Conservation (phyloP, 2,113 vertebrate species). For the Gambusia holbrooki region DNA sequence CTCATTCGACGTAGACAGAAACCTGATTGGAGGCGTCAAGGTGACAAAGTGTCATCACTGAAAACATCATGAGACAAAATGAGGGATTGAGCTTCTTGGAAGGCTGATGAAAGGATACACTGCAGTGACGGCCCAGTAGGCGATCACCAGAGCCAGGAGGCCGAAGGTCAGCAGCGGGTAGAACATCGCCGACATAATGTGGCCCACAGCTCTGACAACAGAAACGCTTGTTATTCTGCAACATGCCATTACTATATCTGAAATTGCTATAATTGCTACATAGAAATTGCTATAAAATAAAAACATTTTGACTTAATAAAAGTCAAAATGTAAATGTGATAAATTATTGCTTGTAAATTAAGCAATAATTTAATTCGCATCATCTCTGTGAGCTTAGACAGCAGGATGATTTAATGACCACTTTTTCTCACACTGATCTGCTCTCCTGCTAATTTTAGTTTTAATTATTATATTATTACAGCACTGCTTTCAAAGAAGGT, state of each 20-base stretch:
- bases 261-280: not conserved
- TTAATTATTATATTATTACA: too few species aligned
- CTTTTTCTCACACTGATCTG: too few species aligned
- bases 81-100: not conserved
- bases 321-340: too few species aligned
- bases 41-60: slow-evolving; percentile 16
- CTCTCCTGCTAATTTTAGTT: too few species aligned
- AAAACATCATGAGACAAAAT: not conserved
- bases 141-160: slow-evolving; percentile 89
- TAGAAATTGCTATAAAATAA: not conserved
- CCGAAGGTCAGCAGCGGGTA: slow-evolving; percentile 92
- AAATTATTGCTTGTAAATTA: too few species aligned
- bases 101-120: slow-evolving; percentile 87
- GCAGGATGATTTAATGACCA: too few species aligned
- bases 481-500: too few species aligned
- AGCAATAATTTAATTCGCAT: too few species aligned
- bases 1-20: slow-evolving; percentile 92
- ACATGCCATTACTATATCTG: not conserved
- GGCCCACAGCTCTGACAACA: slow-evolving; percentile 85
- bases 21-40: slow-evolving; percentile 82
- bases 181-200: slow-evolving; percentile 90
- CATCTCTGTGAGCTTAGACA: too few species aligned
- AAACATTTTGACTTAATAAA: not conserved
- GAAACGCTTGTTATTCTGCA: not conserved
- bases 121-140: slow-evolving; percentile 93